Conservation (phyloP, 2,113 vertebrate species). For the Mionectes macconnelli region DNA sequence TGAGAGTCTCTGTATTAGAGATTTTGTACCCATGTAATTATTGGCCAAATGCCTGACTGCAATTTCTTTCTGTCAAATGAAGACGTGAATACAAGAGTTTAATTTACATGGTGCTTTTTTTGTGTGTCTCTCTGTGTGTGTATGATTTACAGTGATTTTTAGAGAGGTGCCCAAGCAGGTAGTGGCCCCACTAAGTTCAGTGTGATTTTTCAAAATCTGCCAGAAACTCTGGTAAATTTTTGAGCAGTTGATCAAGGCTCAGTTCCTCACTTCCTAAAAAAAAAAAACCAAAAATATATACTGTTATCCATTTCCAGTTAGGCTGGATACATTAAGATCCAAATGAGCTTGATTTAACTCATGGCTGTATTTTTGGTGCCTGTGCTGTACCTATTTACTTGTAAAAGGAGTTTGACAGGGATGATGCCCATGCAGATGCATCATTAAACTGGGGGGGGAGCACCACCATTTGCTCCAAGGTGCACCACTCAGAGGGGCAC, state of each 20-base stretch:
- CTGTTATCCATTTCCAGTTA: neutral
- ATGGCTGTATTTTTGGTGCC: neutral
- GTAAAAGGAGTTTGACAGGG: neutral
- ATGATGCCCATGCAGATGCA: too few relatives aligned
- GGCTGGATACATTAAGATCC: neutral
- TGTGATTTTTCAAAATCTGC: neutral
- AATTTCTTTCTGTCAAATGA: neutral
- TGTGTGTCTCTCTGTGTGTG: neutral
- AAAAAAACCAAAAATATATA: neutral
- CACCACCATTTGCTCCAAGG: neutral
- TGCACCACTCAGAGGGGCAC: neutral
- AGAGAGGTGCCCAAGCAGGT: neutral
- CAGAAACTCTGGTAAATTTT: neutral
- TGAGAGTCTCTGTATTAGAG: neutral
- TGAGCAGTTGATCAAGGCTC: neutral
- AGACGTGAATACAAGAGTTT: neutral
- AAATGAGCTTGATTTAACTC: neutral
- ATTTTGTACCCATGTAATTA: neutral
- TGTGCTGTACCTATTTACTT: neutral
- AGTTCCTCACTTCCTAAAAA: neutral
- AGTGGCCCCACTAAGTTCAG: neutral
- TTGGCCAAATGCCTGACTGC: neutral
- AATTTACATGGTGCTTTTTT: neutral
- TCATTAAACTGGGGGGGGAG: neutral
- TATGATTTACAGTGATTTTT: neutral